Evolutionary conservation across 2,888 invertebrate species (phyloP), one percentile per base, ranked within the genome.

Genomic region (Branchipolynoe longqiensis): DNA sequence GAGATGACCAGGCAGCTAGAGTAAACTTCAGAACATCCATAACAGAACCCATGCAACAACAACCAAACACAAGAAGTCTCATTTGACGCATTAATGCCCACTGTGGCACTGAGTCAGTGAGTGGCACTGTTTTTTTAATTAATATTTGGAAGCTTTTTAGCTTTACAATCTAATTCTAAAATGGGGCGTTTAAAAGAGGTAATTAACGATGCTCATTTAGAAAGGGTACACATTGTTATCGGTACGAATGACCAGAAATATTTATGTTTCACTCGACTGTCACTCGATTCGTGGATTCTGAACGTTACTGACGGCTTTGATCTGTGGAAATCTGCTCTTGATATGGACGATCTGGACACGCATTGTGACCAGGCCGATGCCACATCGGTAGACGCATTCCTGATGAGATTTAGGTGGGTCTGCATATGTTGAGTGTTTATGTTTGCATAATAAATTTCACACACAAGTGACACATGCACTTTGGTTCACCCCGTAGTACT

Each of bases 401-500:
- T 92, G 6, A 84, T 87, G 0, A 89, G 89, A 87, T 89, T 92
- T 74, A 91, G 90, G 92, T 92, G 86, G n/a, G n/a, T n/a, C n/a
- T n/a, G n/a, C n/a, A n/a, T n/a, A n/a, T n/a, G n/a, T n/a, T n/a
- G n/a, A n/a, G n/a, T n/a, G n/a, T n/a, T n/a, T n/a, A n/a, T n/a
- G n/a, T n/a, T n/a, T n/a, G n/a, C n/a, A n/a, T n/a, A n/a, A n/a
- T n/a, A n/a, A n/a, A n/a, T n/a, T n/a, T n/a, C n/a, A n/a, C n/a
- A n/a, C n/a, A n/a, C n/a, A n/a, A n/a, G n/a, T n/a, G n/a, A n/a
- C n/a, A n/a, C n/a, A n/a, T n/a, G n/a, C n/a, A n/a, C n/a, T n/a
- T n/a, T n/a, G n/a, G n/a, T n/a, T n/a, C n/a, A n/a, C n/a, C n/a
- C n/a, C n/a, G n/a, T n/a, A n/a, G n/a, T n/a, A n/a, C n/a, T n/a